A percentile compares a stretch with the other conserved stretches of the same genome.
Evolutionary conservation across 2,113 vertebrate species (phyloP).

Genomic region (Phodopus roborovskii): DNA sequence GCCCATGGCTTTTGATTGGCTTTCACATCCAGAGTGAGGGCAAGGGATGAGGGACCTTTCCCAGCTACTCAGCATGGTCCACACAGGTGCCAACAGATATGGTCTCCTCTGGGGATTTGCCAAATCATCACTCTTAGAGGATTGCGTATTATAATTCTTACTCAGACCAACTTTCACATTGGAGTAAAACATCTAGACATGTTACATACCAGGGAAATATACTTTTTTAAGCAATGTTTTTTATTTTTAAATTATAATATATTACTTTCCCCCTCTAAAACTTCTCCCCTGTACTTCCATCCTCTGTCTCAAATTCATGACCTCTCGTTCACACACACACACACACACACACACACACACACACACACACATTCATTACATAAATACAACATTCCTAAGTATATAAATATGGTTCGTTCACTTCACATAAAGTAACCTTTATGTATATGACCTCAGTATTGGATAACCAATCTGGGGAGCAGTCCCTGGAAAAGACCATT

Average conservation of each 20-base stretch:
- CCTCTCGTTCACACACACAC: not conserved
- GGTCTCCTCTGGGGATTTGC: not conserved
- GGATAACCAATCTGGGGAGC: not conserved
- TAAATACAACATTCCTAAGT: not conserved
- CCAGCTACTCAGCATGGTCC: not conserved
- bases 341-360: too few relatives aligned
- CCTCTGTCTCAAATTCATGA: not conserved
- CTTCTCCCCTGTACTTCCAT: not conserved
- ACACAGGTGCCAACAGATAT: not conserved
- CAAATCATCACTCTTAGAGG: not conserved
- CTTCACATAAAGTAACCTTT: not conserved
- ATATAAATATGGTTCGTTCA: not conserved
- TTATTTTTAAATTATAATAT: not conserved
- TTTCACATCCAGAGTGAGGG: not conserved
- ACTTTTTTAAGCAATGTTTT: not conserved
- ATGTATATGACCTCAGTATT: not conserved
- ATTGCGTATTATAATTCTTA: not conserved
- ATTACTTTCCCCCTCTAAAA: not conserved
- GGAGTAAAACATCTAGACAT: not conserved
- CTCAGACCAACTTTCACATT: not conserved
- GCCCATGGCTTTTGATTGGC: not conserved
- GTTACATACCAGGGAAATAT: not conserved
- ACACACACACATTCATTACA: not conserved
- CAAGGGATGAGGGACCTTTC: not conserved
- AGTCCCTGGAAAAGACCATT: not conserved